These are phyloP conservation scores for Cordilura impudica DNA, from an alignment of 2,888 invertebrate genomes.

Conservation along the genomic window DNA sequence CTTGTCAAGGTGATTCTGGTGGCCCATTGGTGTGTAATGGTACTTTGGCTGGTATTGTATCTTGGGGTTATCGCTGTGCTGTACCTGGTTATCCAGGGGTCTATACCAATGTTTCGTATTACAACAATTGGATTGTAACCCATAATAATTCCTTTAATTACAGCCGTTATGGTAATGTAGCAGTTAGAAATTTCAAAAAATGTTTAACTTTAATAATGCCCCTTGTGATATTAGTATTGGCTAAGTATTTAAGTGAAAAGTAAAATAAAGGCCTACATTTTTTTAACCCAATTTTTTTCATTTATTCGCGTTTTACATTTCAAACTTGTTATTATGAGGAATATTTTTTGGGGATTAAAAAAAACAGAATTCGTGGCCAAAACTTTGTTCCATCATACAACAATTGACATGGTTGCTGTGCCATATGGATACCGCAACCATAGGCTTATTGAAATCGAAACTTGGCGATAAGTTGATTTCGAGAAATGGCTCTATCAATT, in stretches of 20 bases:
- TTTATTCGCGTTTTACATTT: no score
- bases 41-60: conserved; percentile 65
- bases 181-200: not conserved
- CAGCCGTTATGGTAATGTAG: conserved; percentile 49
- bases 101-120: conserved; percentile 67
- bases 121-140: conserved; percentile 61
- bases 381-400: no score
- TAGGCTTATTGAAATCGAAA: no score
- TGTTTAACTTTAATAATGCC: conserved; percentile 6
- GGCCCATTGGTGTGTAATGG: conserved; percentile 65
- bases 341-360: no score
- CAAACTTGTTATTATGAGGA: no score
- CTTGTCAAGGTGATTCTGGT: conserved; percentile 67
- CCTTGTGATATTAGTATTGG: conserved; percentile 11
- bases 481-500: no score
- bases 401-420: no score
- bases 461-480: no score
- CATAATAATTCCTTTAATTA: conserved; percentile 66
- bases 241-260: conserved; percentile 5
- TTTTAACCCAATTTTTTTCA: no score
- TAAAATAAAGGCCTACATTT: no score
- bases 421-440: no score
- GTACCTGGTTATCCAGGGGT: conserved; percentile 65
- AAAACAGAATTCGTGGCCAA: no score
- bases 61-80: conserved; percentile 67